Base-by-base conservation (phyloP, 2,888 invertebrate genomes). In the Cheilosia urbana region DNA sequence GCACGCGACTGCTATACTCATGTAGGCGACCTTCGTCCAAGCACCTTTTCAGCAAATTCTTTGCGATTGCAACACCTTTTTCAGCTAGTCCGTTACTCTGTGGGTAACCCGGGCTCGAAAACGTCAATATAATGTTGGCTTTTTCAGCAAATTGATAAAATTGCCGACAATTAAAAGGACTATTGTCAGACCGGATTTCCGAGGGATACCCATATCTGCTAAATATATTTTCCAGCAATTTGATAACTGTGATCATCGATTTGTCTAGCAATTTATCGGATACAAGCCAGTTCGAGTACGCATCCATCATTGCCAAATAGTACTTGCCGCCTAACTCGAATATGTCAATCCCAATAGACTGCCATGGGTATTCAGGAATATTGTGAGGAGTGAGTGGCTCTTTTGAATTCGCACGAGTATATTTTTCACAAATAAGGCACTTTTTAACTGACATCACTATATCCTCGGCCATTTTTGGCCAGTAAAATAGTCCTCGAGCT, bases 31-130 rank as follows among this genome's bases (percentile, higher is more conserved):
- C 62, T 45, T 63, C 53, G 63, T 73, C 63, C 3, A 62, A 30
- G 19, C 49, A 49, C 37, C 11, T 66, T 49, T 66, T 76, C 6
- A 76, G 13, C 49, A 66, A 40, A 42, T 77, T 68, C 7, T 77
- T 62, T 13, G 77, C 68, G 40, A 76, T 60, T 30, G 51, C 68
- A 11, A 68, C 51, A 62, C 66, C 60, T 55, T 77, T 69, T 21
- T 69, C 69, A 49, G 77, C 77, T 11, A 77, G 55, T 53, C 45
- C 53, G 34, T 68, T 77, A 27, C 77, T 77, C 13, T 69, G 68
- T 1, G 62, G 62, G 34, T 77, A 62, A 42, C 62, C 27, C 15
- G 62, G 51, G 24, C 62, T 69, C 6, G 69, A 77, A 42, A 77
- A 69, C 49, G 30, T 69, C 24, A 77, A 45, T 34, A 13, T 45